Percentiles rank a stretch among this genome's conserved stretches.
These are phyloP conservation scores for Brachionus asplanchnoidis DNA, from an alignment of 1,140 invertebrate genomes.

Conservation along the genomic window DNA sequence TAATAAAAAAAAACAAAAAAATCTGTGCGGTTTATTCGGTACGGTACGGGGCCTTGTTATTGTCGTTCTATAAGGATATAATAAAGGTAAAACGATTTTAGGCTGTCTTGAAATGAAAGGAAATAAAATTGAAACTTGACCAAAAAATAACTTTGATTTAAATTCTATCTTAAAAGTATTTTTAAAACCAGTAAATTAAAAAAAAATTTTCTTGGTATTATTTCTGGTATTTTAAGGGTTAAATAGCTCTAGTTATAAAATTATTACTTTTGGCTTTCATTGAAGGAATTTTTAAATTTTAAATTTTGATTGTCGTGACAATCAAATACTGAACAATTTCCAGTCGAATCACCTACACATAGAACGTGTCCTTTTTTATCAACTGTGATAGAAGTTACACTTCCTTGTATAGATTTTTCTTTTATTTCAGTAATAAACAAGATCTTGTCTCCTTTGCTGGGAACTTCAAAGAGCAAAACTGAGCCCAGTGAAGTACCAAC, in stretches of 20 bases:
- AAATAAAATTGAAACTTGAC: no score
- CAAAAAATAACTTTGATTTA: no score
- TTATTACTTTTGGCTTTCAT: neutral
- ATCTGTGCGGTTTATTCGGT: no score
- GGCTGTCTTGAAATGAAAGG: no score
- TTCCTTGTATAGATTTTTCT: neutral
- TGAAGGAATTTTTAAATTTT: neutral
- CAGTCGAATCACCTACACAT: neutral
- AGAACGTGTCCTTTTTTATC: neutral
- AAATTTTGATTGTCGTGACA: neutral
- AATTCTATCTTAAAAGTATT: no score
- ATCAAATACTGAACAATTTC: conserved; percentile 12
- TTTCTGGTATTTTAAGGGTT: no score
- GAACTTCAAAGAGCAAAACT: neutral
- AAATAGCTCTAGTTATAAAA: no score
- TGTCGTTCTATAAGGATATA: no score
- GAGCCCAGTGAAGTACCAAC: neutral
- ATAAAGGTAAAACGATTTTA: no score
- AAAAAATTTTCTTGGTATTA: neutral
- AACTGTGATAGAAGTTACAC: neutral
- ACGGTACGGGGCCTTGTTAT: no score
- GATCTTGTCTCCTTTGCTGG: neutral
- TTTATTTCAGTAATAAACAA: neutral
- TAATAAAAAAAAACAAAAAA: no score
- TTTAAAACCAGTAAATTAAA: neutral